Percentiles rank a stretch among this genome's conserved stretches.
Evolutionary conservation across 2,113 vertebrate genomes (phyloP).

Genomic region (Corythoichthys haematopterus): DNA sequence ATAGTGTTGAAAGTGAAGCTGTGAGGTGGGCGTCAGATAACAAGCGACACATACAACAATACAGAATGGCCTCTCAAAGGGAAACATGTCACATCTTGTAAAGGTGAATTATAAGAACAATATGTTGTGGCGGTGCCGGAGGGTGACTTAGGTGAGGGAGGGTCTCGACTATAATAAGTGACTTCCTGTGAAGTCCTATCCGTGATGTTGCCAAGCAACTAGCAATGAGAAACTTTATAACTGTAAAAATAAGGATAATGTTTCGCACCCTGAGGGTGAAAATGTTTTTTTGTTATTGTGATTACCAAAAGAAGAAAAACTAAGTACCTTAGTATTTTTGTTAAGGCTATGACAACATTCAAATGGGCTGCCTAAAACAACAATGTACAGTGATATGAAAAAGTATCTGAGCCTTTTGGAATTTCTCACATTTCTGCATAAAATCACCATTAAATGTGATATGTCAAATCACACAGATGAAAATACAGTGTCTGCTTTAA

Average conservation of each 20-base stretch:
- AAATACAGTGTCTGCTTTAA: too few relatives aligned
- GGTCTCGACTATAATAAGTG: background rate
- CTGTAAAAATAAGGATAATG: background rate
- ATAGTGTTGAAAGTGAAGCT: background rate
- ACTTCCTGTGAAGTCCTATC: slow-evolving; percentile 1
- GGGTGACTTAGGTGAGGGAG: background rate
- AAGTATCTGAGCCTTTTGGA: too few relatives aligned
- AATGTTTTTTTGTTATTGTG: background rate
- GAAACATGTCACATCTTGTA: slow-evolving; percentile 1
- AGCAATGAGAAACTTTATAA: slow-evolving; percentile 1
- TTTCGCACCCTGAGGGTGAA: background rate
- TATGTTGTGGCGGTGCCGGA: background rate
- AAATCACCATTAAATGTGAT: too few relatives aligned
- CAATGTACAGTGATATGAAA: too few relatives aligned
- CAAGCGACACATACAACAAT: background rate
- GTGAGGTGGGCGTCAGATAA: background rate
- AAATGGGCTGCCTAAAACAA: too few relatives aligned
- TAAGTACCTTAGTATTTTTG: too few relatives aligned
- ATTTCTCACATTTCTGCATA: too few relatives aligned
- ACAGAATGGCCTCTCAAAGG: background rate
- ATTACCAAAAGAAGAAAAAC: background rate
- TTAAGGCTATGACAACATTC: too few relatives aligned
- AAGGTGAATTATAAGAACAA: slow-evolving; percentile 1
- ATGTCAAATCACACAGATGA: too few relatives aligned
- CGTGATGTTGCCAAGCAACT: slow-evolving; percentile 3